Conservation (phyloP, 2,113 vertebrate species). For the Hoplias malabaricus region DNA sequence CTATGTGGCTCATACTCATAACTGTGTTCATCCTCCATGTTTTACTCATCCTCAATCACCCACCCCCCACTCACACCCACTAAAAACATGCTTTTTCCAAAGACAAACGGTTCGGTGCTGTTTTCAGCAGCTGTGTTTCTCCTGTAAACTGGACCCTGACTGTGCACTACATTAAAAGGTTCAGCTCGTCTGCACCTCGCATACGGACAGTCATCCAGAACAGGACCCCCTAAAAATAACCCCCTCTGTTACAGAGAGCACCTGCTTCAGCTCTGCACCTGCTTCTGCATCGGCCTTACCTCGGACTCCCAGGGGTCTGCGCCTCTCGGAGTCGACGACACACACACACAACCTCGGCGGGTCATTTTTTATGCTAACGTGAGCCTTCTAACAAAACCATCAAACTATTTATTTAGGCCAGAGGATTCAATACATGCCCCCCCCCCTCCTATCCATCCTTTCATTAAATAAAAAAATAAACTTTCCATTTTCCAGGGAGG, state of each 20-base stretch:
- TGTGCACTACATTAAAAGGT: slow-evolving; percentile 4
- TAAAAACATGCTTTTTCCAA: not conserved
- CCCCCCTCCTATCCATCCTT: no score
- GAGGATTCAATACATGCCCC: not conserved
- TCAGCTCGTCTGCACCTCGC: not conserved
- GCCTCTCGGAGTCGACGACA: not conserved
- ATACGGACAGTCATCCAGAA: slow-evolving; percentile 4
- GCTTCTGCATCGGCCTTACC: not conserved
- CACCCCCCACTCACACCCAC: not conserved
- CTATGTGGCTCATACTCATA: not conserved
- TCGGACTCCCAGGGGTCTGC: not conserved
- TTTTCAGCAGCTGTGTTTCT: not conserved
- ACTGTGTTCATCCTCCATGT: not conserved
- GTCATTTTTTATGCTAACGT: slow-evolving; percentile 8
- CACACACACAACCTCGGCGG: not conserved
- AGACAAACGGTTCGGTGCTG: not conserved
- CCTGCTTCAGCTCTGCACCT: slow-evolving; percentile 27
- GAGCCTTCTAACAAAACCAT: not conserved
- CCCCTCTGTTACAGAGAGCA: not conserved
- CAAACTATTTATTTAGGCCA: slow-evolving; percentile 4
- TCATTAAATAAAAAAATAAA: no score
- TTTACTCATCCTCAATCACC: not conserved
- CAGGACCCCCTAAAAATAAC: slow-evolving; percentile 37
- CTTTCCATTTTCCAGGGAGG: not conserved
- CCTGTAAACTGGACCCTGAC: not conserved